phyloP scores from a whole-genome alignment of 2,888 invertebrate species.

The Lasioglossum figueresi region DNA sequence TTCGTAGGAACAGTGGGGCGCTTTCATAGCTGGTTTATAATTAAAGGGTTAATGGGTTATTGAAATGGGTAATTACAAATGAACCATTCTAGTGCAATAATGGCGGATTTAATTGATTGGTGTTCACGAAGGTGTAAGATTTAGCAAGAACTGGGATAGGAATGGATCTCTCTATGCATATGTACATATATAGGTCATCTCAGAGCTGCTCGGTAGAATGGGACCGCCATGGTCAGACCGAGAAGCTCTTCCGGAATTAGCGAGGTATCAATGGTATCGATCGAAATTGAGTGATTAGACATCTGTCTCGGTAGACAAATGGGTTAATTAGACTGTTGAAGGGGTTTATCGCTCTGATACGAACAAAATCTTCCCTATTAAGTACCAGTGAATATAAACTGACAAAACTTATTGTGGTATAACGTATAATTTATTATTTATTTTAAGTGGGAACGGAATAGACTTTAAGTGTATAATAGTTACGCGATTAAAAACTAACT shows the following conservation, averaged over 20 bases:
- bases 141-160: not conserved
- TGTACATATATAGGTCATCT: not conserved
- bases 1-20: not conserved
- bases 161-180: not conserved
- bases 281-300: slow-evolving; percentile 13
- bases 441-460: too few species aligned
- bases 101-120: slow-evolving; percentile 1
- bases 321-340: not conserved
- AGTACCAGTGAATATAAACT: not conserved
- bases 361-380: not conserved
- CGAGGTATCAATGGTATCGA: not conserved
- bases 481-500: too few species aligned
- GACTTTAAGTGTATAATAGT: too few species aligned
- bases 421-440: too few species aligned
- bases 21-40: not conserved
- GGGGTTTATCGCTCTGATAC: not conserved
- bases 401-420: too few species aligned
- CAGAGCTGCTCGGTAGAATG: slow-evolving; percentile 1
- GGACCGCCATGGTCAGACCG: not conserved
- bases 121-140: slow-evolving; percentile 5
- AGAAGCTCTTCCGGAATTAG: slow-evolving; percentile 6
- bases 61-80: slow-evolving; percentile 1
- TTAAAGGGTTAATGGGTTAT: not conserved
- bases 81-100: not conserved
- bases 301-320: not conserved